Evolutionary conservation across 2,888 invertebrate species (phyloP).

Genomic region (Thumatha senex): DNA sequence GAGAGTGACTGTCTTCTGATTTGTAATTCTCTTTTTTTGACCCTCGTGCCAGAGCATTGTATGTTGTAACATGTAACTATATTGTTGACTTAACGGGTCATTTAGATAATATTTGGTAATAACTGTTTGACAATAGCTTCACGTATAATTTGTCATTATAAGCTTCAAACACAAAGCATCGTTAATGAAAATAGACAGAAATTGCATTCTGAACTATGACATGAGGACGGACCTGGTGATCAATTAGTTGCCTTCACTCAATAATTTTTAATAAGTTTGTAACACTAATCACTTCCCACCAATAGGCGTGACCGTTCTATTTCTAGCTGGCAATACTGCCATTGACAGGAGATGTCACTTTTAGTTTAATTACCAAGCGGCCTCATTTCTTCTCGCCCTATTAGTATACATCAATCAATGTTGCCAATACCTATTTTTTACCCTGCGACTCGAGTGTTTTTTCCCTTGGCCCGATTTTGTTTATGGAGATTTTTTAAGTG

Average conservation of each 20-base stretch:
- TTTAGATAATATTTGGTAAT: no score
- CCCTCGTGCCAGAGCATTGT: no score
- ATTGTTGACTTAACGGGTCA: no score
- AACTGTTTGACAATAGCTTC: neutral
- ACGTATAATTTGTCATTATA: neutral
- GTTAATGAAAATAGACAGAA: conserved; percentile 42
- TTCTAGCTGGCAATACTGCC: conserved; percentile 70
- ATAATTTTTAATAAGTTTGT: conserved; percentile 81
- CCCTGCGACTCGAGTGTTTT: conserved; percentile 69
- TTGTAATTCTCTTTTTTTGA: no score
- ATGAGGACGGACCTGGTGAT: conserved; percentile 57
- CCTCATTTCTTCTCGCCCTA: conserved; percentile 83
- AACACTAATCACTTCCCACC: conserved; percentile 80
- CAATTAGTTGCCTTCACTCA: conserved; percentile 80
- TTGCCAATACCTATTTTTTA: conserved; percentile 84
- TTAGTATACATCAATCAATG: conserved; percentile 84
- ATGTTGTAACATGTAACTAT: no score
- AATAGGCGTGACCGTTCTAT: conserved; percentile 80
- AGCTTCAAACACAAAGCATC: conserved; percentile 11
- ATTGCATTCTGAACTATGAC: conserved; percentile 47
- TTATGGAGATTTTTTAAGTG: conserved; percentile 82
- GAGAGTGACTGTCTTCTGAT: no score
- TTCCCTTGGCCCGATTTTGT: conserved; percentile 77
- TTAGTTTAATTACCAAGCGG: conserved; percentile 78
- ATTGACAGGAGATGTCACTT: conserved; percentile 83